Evolutionary conservation across 1,140 invertebrate genomes (phyloP).

Genomic region (Chymomyza costata): DNA sequence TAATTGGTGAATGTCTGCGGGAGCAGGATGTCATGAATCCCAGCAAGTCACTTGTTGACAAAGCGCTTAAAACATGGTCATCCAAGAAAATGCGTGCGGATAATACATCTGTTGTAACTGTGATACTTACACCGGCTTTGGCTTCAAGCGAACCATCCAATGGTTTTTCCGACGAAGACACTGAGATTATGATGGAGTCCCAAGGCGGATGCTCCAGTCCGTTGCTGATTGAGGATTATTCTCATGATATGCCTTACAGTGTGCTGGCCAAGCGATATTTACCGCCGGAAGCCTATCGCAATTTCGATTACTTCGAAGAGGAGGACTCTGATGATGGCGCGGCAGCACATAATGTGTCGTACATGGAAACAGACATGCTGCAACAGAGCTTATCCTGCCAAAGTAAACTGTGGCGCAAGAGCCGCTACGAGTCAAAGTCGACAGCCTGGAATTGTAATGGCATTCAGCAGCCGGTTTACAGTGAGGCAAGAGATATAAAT

Average conservation of each 20-base stretch:
- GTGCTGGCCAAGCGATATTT: conserved; percentile 64
- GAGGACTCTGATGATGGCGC: conserved; percentile 27
- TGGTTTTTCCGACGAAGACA: conserved; percentile 17
- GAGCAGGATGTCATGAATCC: conserved; percentile 82
- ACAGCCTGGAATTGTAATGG: not conserved
- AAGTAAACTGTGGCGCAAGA: conserved; percentile 42
- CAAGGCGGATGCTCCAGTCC: conserved; percentile 20
- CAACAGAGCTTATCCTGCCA: conserved; percentile 26
- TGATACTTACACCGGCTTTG: conserved; percentile 93
- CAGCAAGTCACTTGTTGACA: conserved; percentile 91
- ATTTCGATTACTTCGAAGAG: conserved; percentile 58
- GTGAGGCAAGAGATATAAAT: too few species aligned
- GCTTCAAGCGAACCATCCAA: conserved; percentile 76
- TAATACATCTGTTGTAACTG: conserved; percentile 95
- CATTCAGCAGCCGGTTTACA: too few species aligned
- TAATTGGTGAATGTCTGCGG: conserved; percentile 81
- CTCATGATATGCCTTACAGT: conserved; percentile 53
- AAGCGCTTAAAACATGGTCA: conserved; percentile 87
- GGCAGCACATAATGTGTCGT: not conserved
- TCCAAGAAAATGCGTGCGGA: conserved; percentile 90
- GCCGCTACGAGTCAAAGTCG: conserved; percentile 1
- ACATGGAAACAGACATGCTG: too few species aligned
- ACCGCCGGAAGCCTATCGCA: conserved; percentile 59
- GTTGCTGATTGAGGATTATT: conserved; percentile 47
- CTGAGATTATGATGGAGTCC: conserved; percentile 26